phyloP scores from a whole-genome alignment of 2,797 vertebrate genomes.

The Hypotaenidia okinawae region DNA sequence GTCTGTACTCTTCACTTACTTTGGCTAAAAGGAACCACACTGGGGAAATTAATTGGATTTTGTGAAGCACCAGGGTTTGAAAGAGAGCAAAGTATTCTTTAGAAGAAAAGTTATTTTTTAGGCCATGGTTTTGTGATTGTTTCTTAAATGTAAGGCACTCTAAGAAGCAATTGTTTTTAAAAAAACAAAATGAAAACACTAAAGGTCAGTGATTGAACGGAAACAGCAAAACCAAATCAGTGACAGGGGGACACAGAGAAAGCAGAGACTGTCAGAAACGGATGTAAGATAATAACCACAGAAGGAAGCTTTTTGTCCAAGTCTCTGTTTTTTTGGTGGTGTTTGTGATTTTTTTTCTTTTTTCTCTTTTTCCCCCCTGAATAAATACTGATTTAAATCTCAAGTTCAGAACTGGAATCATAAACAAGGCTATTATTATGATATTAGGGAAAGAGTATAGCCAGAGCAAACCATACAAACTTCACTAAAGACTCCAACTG shows the following conservation, averaged over 20 bases:
- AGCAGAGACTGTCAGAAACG: background rate
- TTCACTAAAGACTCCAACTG: background rate
- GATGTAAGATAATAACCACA: background rate
- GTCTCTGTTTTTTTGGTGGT: accelerated
- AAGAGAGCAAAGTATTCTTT: conserved; percentile 22
- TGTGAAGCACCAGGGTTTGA: background rate
- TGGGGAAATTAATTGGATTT: conserved; percentile 49
- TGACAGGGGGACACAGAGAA: background rate
- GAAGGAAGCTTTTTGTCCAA: background rate
- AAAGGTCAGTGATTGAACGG: background rate
- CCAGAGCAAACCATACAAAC: background rate
- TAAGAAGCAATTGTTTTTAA: conserved; percentile 22
- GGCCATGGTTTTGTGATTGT: background rate
- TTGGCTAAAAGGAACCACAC: conserved; percentile 36
- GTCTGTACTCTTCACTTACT: background rate
- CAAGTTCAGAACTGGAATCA: background rate
- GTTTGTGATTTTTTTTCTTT: no score
- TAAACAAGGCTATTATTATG: background rate
- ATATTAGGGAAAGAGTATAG: background rate
- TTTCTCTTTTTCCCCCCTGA: no score
- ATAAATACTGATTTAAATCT: background rate
- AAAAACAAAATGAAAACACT: background rate
- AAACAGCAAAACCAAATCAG: background rate
- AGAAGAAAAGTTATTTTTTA: background rate
- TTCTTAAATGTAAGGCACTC: background rate